These are phyloP conservation scores for Zelleria hepariella DNA, from an alignment of 2,888 invertebrate genomes.

Conservation along the genomic window DNA sequence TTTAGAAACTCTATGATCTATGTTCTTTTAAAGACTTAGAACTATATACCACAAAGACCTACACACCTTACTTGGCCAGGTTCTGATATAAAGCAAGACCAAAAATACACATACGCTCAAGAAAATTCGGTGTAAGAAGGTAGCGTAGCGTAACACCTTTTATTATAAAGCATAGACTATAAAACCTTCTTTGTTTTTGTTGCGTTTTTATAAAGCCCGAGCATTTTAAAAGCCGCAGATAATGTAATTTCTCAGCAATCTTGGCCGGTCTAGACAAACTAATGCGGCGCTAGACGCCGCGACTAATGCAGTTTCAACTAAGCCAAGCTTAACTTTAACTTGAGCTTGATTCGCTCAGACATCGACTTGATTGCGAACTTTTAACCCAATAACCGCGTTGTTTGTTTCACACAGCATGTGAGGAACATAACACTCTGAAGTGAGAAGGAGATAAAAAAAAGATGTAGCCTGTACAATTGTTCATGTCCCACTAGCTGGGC, in stretches of 20 bases:
- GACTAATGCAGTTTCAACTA: constrained; percentile 2
- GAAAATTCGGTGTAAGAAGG: too few species aligned
- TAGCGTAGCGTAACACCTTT: too few species aligned
- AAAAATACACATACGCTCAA: too few species aligned
- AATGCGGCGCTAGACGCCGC: constrained; percentile 1
- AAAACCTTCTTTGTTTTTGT: background rate
- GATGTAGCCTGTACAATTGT: too few species aligned
- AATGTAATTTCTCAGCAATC: constrained; percentile 5
- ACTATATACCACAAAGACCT: too few species aligned
- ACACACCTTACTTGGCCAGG: too few species aligned
- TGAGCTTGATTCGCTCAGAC: background rate
- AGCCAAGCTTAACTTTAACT: background rate
- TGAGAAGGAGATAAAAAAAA: background rate
- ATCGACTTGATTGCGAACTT: background rate
- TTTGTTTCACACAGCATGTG: background rate
- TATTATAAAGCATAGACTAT: too few species aligned
- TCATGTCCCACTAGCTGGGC: too few species aligned
- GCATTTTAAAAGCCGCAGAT: background rate
- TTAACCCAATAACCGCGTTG: background rate
- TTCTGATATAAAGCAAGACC: too few species aligned
- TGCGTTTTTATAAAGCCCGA: background rate
- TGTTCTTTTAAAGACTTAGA: too few species aligned
- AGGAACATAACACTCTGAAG: background rate
- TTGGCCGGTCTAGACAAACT: constrained; percentile 7
- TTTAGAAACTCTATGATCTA: too few species aligned